These are phyloP conservation scores for Anagrus nilaparvatae DNA, from an alignment of 1,140 invertebrate species.

Conservation along the genomic window DNA sequence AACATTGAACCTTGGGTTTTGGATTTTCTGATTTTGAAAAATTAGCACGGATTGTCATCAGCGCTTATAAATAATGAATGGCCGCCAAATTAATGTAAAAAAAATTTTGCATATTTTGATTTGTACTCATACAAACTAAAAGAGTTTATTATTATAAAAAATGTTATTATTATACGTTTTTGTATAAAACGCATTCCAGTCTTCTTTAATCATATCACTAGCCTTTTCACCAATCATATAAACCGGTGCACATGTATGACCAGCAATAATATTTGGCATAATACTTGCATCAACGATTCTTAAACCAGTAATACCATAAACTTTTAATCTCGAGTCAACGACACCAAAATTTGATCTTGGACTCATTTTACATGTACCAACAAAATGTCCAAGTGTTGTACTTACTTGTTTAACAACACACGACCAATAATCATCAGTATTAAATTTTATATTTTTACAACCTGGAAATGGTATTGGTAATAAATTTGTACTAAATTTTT, in stretches of 20 bases:
- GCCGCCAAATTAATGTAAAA: too few relatives aligned
- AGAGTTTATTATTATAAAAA: too few relatives aligned
- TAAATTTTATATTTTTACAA: slow-evolving; percentile 49
- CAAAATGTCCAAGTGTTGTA: slow-evolving; percentile 66
- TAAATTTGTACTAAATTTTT: slow-evolving; percentile 49
- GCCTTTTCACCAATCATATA: slow-evolving; percentile 46
- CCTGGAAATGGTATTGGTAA: slow-evolving; percentile 54
- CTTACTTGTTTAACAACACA: slow-evolving; percentile 58
- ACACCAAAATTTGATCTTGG: slow-evolving; percentile 31
- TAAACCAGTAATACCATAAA: slow-evolving; percentile 36
- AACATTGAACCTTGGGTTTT: too few relatives aligned
- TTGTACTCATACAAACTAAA: too few relatives aligned
- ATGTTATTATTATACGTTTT: too few relatives aligned
- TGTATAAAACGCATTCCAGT: too few relatives aligned
- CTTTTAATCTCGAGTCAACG: slow-evolving; percentile 37
- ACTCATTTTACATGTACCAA: slow-evolving; percentile 54
- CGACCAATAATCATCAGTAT: slow-evolving; percentile 62
- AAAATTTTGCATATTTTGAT: too few relatives aligned
- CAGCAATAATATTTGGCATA: slow-evolving; percentile 40
- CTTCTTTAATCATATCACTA: slow-evolving; percentile 42
- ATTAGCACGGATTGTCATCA: too few relatives aligned
- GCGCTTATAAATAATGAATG: too few relatives aligned
- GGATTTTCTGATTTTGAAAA: too few relatives aligned
- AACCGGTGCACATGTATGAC: slow-evolving; percentile 40
- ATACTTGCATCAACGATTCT: slow-evolving; percentile 42